Percentiles rank a stretch among this genome's conserved stretches.
These are phyloP conservation scores for Marisa cornuarietis DNA, from an alignment of 1,140 invertebrate genomes.

Conservation along the genomic window DNA sequence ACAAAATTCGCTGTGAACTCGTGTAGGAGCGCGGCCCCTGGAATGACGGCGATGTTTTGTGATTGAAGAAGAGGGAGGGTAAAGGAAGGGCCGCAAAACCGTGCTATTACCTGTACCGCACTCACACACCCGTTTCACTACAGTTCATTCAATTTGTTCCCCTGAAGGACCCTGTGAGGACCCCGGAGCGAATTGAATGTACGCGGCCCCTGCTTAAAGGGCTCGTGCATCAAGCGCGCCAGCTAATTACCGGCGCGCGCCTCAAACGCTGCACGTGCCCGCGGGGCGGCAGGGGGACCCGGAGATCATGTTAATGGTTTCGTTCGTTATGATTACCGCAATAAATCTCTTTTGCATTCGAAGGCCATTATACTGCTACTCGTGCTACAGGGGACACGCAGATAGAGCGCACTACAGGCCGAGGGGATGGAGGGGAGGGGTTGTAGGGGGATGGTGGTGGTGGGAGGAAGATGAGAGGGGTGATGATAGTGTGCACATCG, in stretches of 20 bases:
- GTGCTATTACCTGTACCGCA: too few relatives aligned
- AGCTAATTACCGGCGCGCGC: constrained; percentile 1
- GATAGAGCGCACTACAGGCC: background rate
- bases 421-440: background rate
- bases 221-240: background rate
- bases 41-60: too few relatives aligned
- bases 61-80: too few relatives aligned
- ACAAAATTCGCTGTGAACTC: too few relatives aligned
- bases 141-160: too few relatives aligned
- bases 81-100: too few relatives aligned
- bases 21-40: too few relatives aligned
- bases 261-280: background rate
- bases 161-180: too few relatives aligned
- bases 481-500: background rate
- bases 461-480: background rate
- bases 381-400: background rate
- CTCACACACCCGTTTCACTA: too few relatives aligned
- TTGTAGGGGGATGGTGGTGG: background rate
- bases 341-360: constrained; percentile 12
- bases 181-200: background rate
- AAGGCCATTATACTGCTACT: background rate
- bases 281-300: background rate
- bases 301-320: background rate
- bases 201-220: background rate
- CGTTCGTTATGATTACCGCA: constrained; percentile 1